Conservation (phyloP, 2,797 vertebrate genomes). For the Eospalax fontanierii region DNA sequence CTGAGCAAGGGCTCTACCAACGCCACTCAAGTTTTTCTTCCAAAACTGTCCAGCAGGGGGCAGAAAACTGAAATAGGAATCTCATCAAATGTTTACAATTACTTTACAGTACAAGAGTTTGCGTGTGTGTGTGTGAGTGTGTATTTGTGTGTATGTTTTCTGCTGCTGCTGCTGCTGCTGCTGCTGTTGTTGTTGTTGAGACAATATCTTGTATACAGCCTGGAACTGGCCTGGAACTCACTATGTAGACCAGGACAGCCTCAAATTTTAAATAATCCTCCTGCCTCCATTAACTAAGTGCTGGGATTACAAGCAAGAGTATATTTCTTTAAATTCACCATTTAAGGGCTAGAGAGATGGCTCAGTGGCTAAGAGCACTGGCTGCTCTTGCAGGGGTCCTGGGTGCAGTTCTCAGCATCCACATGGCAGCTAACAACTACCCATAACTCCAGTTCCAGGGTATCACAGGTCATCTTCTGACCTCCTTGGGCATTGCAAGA, state of each 20-base stretch:
- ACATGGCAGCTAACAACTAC: too few species aligned
- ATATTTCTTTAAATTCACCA: too few species aligned
- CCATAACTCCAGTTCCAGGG: too few species aligned
- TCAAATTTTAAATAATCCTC: neutral
- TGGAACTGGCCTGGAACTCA: neutral
- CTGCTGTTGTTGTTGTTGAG: too few species aligned
- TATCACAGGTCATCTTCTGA: too few species aligned
- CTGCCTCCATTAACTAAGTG: neutral
- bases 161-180: too few species aligned
- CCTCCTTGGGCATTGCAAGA: too few species aligned
- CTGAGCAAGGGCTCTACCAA: neutral
- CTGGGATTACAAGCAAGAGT: neutral
- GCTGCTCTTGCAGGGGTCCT: too few species aligned
- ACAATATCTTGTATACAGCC: neutral
- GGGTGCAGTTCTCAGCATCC: too few species aligned
- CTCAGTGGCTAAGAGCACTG: too few species aligned
- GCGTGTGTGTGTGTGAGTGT: neutral
- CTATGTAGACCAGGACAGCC: neutral
- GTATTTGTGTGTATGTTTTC: too few species aligned
- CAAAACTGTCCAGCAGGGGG: constrained; percentile 51
- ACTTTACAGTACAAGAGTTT: neutral
- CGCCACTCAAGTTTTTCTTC: neutral
- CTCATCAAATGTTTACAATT: neutral
- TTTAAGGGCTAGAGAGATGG: too few species aligned
- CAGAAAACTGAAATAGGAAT: constrained; percentile 57